Conservation (phyloP, 2,888 invertebrate genomes). For the Pelosia muscerda region DNA sequence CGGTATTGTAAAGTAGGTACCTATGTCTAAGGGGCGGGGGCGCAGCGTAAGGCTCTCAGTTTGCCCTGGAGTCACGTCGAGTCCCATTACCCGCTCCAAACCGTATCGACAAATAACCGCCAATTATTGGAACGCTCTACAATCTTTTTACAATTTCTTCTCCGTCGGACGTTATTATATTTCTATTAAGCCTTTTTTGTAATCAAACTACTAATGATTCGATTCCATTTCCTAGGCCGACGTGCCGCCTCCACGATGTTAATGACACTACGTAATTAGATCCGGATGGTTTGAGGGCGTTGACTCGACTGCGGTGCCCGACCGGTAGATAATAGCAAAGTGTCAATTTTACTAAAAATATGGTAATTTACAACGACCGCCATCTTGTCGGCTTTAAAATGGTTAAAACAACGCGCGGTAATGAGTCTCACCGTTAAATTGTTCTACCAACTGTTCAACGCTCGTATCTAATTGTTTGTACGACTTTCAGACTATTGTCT, state of each 20-base stretch:
- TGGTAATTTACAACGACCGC: conserved; percentile 75
- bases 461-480: conserved; percentile 26
- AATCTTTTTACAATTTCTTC: conserved; percentile 87
- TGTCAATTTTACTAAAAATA: conserved; percentile 85
- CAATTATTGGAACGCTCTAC: conserved; percentile 87
- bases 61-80: conserved; percentile 79
- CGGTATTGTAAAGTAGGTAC: conserved; percentile 9
- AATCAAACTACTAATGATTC: conserved; percentile 87
- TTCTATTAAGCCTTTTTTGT: conserved; percentile 87
- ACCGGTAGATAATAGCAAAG: conserved; percentile 79
- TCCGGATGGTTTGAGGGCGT: conserved; percentile 85
- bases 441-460: conserved; percentile 35
- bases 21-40: conserved; percentile 40
- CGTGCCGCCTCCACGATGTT: conserved; percentile 84
- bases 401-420: conserved; percentile 55
- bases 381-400: conserved; percentile 65
- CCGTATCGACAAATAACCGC: conserved; percentile 87
- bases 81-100: conserved; percentile 85
- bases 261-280: conserved; percentile 86
- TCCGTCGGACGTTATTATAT: conserved; percentile 85
- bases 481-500: conserved; percentile 17
- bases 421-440: conserved; percentile 53
- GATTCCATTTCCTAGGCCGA: conserved; percentile 87
- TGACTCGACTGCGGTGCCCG: conserved; percentile 79
- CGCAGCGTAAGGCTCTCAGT: conserved; percentile 38